Base-by-base conservation (phyloP, 2,797 vertebrate genomes). In the Alcedo quadribrachys region DNA sequence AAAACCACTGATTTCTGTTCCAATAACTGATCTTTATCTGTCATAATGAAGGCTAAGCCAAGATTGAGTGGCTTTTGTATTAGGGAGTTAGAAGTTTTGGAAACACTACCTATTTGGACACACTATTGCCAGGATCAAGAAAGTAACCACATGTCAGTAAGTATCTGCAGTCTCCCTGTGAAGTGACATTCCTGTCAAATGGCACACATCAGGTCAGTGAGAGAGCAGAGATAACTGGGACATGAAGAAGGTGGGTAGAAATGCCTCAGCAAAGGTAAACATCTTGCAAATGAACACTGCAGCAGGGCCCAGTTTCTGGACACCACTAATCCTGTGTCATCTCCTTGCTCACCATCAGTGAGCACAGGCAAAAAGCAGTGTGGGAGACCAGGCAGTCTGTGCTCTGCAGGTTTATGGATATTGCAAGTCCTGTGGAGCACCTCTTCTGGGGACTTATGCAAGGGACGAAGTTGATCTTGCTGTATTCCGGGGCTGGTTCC, bases 11-110 rank as follows among this genome's bases (percentile, higher is more conserved):
- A 62, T 92, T 92, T 75, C 89, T 87, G 37, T 90, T 94, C 66
- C 73, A 66, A 1, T 87, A 62, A n/a, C 79, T 85, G 93, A 77
- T 95, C 45, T 80, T 95, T 82, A 87, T 85, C 65, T 80, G 53
- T 62, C 57, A 18, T 67, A 79, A 79, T 0, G 5, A 94, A 74
- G n/a, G 12, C 75, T 63, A 74, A 93, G 71, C 70, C 86, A 80
- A 70, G 81, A 90, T 5, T 35, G 61, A 82, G 65, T 77, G 71
- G 81, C 33, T 94, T 94, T 85, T 92, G 15, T 77, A 15, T 89
- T 84, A 87, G 42, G 42, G 71, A 82, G 57, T 54, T 82, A n/a
- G 12, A 74, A 35, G 63, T 76, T 84, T 81, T 48, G 63, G 75
- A 60, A 87, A 37, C 6, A 18, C 55, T 88, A 16, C 46, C 68